These are phyloP conservation scores for Trachelus iudaicus DNA, from an alignment of 2,888 invertebrate species.

Conservation along the genomic window DNA sequence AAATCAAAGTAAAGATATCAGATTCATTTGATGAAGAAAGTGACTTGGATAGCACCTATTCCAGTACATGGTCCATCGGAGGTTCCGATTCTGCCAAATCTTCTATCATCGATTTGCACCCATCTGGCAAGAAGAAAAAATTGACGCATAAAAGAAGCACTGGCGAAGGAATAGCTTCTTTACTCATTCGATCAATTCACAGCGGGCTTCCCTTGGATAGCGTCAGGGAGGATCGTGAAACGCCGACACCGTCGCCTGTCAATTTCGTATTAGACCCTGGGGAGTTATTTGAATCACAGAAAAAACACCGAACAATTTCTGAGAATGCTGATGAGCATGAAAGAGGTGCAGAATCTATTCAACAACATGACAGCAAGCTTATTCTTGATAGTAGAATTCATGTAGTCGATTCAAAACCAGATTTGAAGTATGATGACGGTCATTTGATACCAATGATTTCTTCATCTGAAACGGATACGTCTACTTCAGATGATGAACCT, in stretches of 20 bases:
- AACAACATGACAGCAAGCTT: constrained; percentile 1
- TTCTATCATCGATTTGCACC: constrained; percentile 37
- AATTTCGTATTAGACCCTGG: constrained; percentile 37
- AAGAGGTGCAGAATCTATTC: not conserved
- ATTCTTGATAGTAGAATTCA: not conserved
- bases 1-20: constrained; percentile 69
- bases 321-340: constrained; percentile 22
- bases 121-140: constrained; percentile 40
- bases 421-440: constrained; percentile 32
- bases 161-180: constrained; percentile 74
- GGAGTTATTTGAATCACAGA: not conserved
- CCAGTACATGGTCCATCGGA: constrained; percentile 44
- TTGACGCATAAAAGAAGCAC: constrained; percentile 61
- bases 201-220: constrained; percentile 50
- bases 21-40: constrained; percentile 69
- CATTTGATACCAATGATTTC: constrained; percentile 51
- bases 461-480: constrained; percentile 56
- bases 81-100: constrained; percentile 46
- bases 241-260: constrained; percentile 46
- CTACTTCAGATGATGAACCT: constrained; percentile 47
- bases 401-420: not conserved
- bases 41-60: constrained; percentile 57
- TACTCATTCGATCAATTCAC: constrained; percentile 73
- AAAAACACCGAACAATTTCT: constrained; percentile 3
- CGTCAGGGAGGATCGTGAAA: constrained; percentile 54